Evolutionary conservation across 2,888 invertebrate genomes (phyloP), one percentile per base, ranked within the genome.

Genomic region (Parascotia fuliginaria): DNA sequence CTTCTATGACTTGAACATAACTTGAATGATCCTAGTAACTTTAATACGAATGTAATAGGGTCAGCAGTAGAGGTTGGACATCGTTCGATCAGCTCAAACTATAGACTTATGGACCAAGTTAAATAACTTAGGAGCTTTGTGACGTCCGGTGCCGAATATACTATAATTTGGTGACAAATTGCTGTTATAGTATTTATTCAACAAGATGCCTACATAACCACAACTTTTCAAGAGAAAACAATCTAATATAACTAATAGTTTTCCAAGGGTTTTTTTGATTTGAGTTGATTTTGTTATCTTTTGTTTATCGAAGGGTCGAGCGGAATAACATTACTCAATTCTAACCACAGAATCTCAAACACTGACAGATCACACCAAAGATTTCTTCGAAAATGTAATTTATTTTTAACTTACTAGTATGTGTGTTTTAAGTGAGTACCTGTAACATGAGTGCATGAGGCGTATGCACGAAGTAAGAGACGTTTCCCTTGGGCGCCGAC

Each of bases 361-460:
- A n/a, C n/a, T n/a, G n/a, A n/a, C n/a, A n/a, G n/a, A n/a, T n/a
- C n/a, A n/a, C n/a, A n/a, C n/a, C n/a, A n/a, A n/a, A n/a, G n/a
- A n/a, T n/a, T n/a, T n/a, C n/a, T n/a, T n/a, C n/a, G n/a, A n/a
- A n/a, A n/a, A n/a, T n/a, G n/a, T n/a, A n/a, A n/a, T n/a, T n/a
- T n/a, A n/a, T n/a, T n/a, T n/a, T n/a, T n/a, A n/a, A n/a, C n/a
- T n/a, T n/a, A n/a, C n/a, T n/a, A n/a, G n/a, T n/a, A n/a, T n/a
- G n/a, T n/a, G n/a, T n/a, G n/a, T n/a, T n/a, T n/a, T n/a, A n/a
- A n/a, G n/a, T n/a, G n/a, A n/a, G n/a, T n/a, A 97, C 97, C 96
- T 98, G 97, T 76, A 98, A 95, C 99, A 99, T 99, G 76, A 99
- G 95, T 65, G 99, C 99, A 92, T 99, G 99, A 44, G 99, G 99